Evolutionary conservation across 2,113 vertebrate species (phyloP).

Genomic region (Theristicus caerulescens): DNA sequence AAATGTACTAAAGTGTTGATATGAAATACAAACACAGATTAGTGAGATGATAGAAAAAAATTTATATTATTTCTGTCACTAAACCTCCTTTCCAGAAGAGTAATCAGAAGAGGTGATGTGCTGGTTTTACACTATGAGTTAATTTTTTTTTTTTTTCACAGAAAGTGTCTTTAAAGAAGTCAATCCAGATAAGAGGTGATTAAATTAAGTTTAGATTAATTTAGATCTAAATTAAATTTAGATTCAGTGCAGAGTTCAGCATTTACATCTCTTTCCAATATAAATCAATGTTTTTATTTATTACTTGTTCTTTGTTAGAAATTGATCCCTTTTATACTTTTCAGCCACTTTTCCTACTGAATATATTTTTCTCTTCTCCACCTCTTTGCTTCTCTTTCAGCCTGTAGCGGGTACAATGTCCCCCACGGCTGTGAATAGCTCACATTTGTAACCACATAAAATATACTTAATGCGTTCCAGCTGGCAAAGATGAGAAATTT

Average conservation of each 20-base stretch:
- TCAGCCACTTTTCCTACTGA: neutral
- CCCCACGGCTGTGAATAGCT: neutral
- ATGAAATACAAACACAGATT: neutral
- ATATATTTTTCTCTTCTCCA: neutral
- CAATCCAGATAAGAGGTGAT: neutral
- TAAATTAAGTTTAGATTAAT: neutral
- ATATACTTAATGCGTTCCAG: neutral
- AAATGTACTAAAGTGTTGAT: neutral
- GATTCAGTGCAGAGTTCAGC: neutral
- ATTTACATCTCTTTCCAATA: neutral
- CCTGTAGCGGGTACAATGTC: neutral
- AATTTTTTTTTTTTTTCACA: neutral
- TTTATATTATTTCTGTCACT: neutral
- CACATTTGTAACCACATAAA: neutral
- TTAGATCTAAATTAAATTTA: neutral
- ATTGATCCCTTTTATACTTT: neutral
- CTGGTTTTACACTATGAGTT: neutral
- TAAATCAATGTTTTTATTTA: neutral
- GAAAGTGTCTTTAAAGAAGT: neutral
- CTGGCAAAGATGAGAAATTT: neutral
- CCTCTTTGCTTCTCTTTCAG: neutral
- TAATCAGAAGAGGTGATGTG: neutral
- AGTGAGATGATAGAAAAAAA: neutral
- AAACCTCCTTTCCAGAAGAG: neutral
- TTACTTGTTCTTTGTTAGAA: neutral